Evolutionary conservation across 1,140 invertebrate species (phyloP).

Genomic region (Drosophila lowei): DNA sequence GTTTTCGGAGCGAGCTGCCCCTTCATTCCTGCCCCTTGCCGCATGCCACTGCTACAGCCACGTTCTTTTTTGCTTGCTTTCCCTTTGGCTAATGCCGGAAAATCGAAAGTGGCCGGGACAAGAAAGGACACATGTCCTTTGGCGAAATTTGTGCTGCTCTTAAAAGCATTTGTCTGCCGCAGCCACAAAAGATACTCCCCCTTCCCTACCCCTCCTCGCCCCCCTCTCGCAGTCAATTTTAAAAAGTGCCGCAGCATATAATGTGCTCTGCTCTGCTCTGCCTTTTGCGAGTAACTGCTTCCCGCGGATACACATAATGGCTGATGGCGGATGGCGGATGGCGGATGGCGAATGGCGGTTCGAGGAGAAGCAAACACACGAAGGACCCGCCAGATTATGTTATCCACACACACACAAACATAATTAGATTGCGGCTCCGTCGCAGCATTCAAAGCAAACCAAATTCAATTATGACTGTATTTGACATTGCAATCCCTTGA

Average conservation of each 20-base stretch:
- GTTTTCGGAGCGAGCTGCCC: constrained; percentile 18
- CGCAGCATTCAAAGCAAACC: constrained; percentile 27
- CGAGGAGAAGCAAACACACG: constrained; percentile 11
- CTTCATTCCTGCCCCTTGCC: background rate
- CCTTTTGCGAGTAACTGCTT: constrained; percentile 20
- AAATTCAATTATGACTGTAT: constrained; percentile 41
- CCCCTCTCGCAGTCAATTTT: constrained; percentile 64
- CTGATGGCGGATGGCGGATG: too few species aligned
- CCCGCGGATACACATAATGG: too few species aligned
- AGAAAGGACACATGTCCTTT: constrained; percentile 71
- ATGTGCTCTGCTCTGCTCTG: constrained; percentile 24
- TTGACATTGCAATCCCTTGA: background rate
- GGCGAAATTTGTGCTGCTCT: constrained; percentile 62
- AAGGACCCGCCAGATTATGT: constrained; percentile 29
- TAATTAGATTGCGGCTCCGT: constrained; percentile 43
- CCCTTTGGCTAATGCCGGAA: constrained; percentile 39
- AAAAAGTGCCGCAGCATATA: constrained; percentile 52
- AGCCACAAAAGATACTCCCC: constrained; percentile 32
- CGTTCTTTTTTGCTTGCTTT: constrained; percentile 18
- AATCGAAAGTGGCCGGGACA: constrained; percentile 60
- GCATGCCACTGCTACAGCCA: too few species aligned
- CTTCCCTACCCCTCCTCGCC: background rate
- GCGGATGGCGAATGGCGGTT: background rate
- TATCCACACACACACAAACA: constrained; percentile 16
- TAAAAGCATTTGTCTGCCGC: constrained; percentile 73